Conservation (phyloP, 2,113 vertebrate species). For the Morone saxatilis region DNA sequence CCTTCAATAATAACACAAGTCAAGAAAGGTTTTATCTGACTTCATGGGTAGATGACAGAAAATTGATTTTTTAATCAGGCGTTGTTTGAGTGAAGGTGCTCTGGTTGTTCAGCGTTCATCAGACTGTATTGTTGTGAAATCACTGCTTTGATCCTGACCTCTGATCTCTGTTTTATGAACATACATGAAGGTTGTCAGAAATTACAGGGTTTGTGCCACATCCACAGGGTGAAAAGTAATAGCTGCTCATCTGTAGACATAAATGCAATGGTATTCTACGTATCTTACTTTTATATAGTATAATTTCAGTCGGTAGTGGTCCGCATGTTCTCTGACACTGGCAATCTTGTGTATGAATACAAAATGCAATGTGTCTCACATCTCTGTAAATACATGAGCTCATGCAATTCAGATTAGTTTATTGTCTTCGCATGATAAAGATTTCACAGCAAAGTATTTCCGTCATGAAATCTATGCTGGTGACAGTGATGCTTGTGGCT, state of each 20-base stretch:
- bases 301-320: constrained; percentile 34
- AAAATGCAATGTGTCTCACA: constrained; percentile 23
- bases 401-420: constrained; percentile 71
- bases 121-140: constrained; percentile 83
- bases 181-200: constrained; percentile 61
- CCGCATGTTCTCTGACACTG: constrained; percentile 20
- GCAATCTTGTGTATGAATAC: constrained; percentile 23
- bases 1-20: constrained; percentile 50
- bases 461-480: constrained; percentile 75
- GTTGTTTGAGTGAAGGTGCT: constrained; percentile 63
- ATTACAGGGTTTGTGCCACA: constrained; percentile 68
- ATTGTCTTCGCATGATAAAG: constrained; percentile 63
- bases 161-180: constrained; percentile 69
- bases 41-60: constrained; percentile 65
- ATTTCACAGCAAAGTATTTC: constrained; percentile 75
- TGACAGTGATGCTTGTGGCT: constrained; percentile 73
- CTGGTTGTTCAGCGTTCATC: constrained; percentile 73
- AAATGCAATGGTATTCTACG: constrained; percentile 35
- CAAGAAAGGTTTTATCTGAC: constrained; percentile 52
- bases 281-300: constrained; percentile 31
- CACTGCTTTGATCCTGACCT: constrained; percentile 77
- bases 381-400: constrained; percentile 44
- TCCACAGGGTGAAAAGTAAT: constrained; percentile 50
- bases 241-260: constrained; percentile 54
- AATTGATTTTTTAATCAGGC: constrained; percentile 80